A percentile compares a stretch with the other conserved stretches of the same genome.
phyloP scores from a whole-genome alignment of 2,888 invertebrate genomes.

The Megalurothrips usitatus region DNA sequence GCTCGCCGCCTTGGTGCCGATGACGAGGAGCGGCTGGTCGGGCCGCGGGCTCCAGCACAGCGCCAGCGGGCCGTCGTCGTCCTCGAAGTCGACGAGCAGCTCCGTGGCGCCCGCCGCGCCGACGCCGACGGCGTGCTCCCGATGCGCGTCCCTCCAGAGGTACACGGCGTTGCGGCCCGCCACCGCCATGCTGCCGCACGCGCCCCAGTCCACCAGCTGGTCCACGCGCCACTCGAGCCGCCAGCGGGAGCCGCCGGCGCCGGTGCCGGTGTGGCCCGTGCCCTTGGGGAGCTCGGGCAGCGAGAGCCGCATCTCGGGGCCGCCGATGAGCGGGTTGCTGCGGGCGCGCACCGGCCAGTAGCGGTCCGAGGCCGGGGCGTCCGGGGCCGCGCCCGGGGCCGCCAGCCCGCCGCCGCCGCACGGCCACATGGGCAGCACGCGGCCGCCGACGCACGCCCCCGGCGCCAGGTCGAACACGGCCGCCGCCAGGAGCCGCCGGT shows the following conservation, averaged over 20 bases:
- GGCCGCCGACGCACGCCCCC: background rate
- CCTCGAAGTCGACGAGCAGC: background rate
- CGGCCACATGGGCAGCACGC: background rate
- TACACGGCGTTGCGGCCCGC: background rate
- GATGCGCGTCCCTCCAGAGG: background rate
- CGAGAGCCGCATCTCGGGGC: background rate
- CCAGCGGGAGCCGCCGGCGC: background rate
- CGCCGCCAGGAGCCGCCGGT: background rate
- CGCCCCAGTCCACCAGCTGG: constrained; percentile 8
- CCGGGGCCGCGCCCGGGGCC: background rate
- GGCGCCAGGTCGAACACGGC: background rate
- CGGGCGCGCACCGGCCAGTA: background rate
- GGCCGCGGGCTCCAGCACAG: constrained; percentile 5
- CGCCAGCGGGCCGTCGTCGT: background rate
- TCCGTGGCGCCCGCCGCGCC: background rate
- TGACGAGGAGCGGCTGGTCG: background rate
- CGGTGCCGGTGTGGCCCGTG: background rate
- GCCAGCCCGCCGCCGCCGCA: background rate
- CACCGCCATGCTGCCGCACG: background rate
- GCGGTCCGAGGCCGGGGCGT: background rate
- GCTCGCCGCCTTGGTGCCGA: background rate
- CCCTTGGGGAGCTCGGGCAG: background rate
- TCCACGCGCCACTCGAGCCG: background rate
- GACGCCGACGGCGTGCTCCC: background rate
- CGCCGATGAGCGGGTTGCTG: background rate